Conservation (phyloP, 2,797 vertebrate genomes). For the Sebastes steindachneri region DNA sequence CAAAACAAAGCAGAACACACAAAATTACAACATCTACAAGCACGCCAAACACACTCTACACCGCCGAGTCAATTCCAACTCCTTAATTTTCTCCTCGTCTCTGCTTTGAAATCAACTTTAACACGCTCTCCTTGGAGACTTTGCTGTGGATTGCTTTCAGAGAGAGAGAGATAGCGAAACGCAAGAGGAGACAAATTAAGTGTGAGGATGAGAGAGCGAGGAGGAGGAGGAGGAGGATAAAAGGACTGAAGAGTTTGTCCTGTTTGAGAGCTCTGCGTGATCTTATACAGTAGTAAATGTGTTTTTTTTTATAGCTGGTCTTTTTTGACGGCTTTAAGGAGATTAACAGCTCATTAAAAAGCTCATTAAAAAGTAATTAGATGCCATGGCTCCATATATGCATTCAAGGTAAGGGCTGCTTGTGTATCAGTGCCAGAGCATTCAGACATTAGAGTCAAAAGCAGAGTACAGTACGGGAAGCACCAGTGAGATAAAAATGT, state of each 20-base stretch:
- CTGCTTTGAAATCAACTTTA: slow-evolving; percentile 36
- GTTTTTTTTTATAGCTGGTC: not conserved
- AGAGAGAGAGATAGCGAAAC: not conserved
- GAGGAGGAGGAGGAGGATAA: not conserved
- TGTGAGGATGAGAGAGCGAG: slow-evolving; percentile 1
- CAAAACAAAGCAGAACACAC: slow-evolving; percentile 2
- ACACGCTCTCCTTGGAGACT: slow-evolving; percentile 1
- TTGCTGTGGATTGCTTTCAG: slow-evolving; percentile 4
- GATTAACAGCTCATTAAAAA: slow-evolving; percentile 67
- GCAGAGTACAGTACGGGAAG: not conserved
- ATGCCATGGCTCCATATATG: slow-evolving; percentile 20
- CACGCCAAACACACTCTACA: not conserved
- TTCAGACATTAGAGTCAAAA: not conserved
- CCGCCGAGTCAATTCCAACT: slow-evolving; percentile 17
- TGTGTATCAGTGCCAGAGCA: not conserved
- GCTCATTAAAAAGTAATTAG: slow-evolving; percentile 58
- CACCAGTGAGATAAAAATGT: slow-evolving; percentile 3
- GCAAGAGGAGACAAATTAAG: slow-evolving; percentile 3
- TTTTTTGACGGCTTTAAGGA: slow-evolving; percentile 28
- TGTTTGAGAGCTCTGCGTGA: slow-evolving; percentile 19
- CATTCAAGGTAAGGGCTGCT: slow-evolving; percentile 11
- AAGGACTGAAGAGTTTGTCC: not conserved
- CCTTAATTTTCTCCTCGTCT: slow-evolving; percentile 8
- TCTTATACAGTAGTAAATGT: not conserved
- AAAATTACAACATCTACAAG: slow-evolving; percentile 5